A percentile compares a stretch with the other conserved stretches of the same genome.
Conservation (phyloP, 1,140 invertebrate genomes). For the Drosophila ananassae region DNA sequence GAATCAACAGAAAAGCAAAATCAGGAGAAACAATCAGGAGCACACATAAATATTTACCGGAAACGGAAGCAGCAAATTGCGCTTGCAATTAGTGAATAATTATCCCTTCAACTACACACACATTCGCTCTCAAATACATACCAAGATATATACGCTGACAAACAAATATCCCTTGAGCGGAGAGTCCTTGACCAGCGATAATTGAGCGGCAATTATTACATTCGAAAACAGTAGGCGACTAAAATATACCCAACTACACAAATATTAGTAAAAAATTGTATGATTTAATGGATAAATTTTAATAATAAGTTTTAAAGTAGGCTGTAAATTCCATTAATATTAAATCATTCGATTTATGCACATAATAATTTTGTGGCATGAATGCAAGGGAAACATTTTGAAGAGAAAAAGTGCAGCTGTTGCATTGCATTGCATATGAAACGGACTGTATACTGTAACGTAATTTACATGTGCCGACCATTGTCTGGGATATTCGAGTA, state of each 20-base stretch:
- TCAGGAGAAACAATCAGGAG: slow-evolving; percentile 2
- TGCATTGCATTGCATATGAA: slow-evolving; percentile 13
- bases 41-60: slow-evolving; percentile 27
- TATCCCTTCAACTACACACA: slow-evolving; percentile 39
- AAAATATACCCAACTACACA: not conserved
- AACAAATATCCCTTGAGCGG: not conserved
- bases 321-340: too few relatives aligned
- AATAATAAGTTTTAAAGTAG: too few relatives aligned
- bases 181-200: slow-evolving; percentile 15
- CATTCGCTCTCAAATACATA: not conserved
- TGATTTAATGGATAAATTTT: not conserved
- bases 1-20: too few relatives aligned
- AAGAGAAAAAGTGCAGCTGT: slow-evolving; percentile 14
- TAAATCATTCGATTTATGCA: too few relatives aligned
- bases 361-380: too few relatives aligned
- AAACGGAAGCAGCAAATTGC: slow-evolving; percentile 61
- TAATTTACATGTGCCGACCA: slow-evolving; percentile 28
- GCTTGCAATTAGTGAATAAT: slow-evolving; percentile 66
- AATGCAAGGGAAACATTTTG: slow-evolving; percentile 8
- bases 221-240: slow-evolving; percentile 2
- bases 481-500: slow-evolving; percentile 23
- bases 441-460: slow-evolving; percentile 21
- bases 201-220: slow-evolving; percentile 31
- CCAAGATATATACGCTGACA: not conserved
- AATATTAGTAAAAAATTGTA: not conserved